Base-by-base conservation (phyloP, 2,888 invertebrate species). In the Scaptomyza caliginosa region DNA sequence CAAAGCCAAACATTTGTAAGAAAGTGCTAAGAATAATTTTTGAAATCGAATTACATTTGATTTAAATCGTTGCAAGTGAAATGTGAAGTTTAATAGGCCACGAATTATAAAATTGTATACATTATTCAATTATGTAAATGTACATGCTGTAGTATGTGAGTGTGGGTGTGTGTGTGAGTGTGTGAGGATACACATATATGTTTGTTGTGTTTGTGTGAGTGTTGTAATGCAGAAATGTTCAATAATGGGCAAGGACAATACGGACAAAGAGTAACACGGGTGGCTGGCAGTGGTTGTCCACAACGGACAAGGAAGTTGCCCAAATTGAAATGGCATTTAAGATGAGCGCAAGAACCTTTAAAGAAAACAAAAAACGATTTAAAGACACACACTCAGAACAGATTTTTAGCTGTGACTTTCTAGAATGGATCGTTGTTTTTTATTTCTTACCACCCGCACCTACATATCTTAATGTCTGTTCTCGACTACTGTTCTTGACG, bases 271-370 rank as follows among this genome's bases (percentile, higher is more conserved):
- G 58, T 56, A 63, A 48, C 42, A 63, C 46, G 57, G 60, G 23
- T 39, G 38, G 46, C 38, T 5, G 30, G 54, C 32, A 32, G 32
- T 26, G 39, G 39, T 45, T 56, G n/a, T 26, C 42, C 54, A 43
- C 48, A 63, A 65, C 81, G 86, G 86, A 86, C 84, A 76, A 88
- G 88, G 89, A 89, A 84, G 78, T 80, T 58, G 74, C 80, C 80
- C 76, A 81, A 88, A 86, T 88, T 86, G 80, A 84, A 89, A 86
- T 78, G 73, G 49, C 75, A 77, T 78, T 86, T 77, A 70, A 77
- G 83, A 76, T 71, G 66, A 66, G 63, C 58, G 56, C 65, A 45
- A 45, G 19, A n/a, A 65, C 49, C 67, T 71, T 66, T 82, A 73
- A 51, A 65, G 65, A 67, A 66, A 52, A n/a, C 2, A 8, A 42